These are phyloP conservation scores for Drosophila paramelanica DNA, from an alignment of 2,888 invertebrate species.

Conservation along the genomic window DNA sequence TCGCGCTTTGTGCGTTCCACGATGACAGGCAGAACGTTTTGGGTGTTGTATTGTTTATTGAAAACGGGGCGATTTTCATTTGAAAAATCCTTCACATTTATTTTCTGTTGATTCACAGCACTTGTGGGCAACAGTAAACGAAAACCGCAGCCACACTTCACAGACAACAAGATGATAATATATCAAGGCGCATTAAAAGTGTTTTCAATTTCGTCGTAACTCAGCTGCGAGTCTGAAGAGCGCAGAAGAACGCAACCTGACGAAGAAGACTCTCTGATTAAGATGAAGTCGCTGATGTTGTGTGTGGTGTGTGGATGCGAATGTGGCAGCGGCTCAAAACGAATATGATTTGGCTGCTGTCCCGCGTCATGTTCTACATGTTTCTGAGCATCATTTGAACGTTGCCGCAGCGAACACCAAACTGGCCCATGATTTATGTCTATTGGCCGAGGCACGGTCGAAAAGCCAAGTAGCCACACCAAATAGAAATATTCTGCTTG, in stretches of 20 bases:
- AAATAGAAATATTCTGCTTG: constrained; percentile 36
- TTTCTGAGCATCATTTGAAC: constrained; percentile 66
- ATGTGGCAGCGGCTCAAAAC: constrained; percentile 35
- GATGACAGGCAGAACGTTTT: constrained; percentile 58
- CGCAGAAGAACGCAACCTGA: constrained; percentile 49
- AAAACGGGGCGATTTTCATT: constrained; percentile 56
- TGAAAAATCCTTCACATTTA: constrained; percentile 67
- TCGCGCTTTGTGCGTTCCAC: constrained; percentile 44
- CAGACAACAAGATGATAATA: constrained; percentile 57
- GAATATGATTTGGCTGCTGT: constrained; percentile 63
- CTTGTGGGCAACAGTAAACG: constrained; percentile 53
- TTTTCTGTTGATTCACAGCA: constrained; percentile 64
- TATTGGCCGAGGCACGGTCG: constrained; percentile 47
- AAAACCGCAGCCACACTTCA: constrained; percentile 55
- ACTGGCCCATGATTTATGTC: constrained; percentile 75
- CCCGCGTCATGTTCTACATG: constrained; percentile 75
- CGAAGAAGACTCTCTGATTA: constrained; percentile 57
- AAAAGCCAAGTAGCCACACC: constrained; percentile 66
- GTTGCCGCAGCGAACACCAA: constrained; percentile 58
- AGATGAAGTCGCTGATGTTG: constrained; percentile 68
- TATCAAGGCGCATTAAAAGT: constrained; percentile 77
- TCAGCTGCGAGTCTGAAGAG: constrained; percentile 31
- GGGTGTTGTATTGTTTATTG: constrained; percentile 33
- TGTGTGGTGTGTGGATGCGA: constrained; percentile 16
- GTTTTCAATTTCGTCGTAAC: constrained; percentile 74